Evolutionary conservation across 2,113 vertebrate species (phyloP).

Genomic region (Brachypodius melanocephalos): DNA sequence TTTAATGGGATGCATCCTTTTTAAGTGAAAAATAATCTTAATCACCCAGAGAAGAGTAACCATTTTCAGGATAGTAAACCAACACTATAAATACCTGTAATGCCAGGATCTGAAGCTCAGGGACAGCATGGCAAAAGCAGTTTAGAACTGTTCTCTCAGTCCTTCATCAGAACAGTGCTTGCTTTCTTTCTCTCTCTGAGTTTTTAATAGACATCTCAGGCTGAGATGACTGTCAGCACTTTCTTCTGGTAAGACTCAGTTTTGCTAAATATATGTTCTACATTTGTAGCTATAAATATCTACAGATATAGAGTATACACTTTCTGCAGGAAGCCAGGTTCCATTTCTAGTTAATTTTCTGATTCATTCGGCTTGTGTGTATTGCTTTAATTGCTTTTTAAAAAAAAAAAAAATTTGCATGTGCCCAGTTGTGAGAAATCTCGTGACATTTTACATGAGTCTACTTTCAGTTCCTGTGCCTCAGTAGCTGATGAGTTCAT

Average conservation of each 20-base stretch:
- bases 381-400: background rate
- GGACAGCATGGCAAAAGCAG: background rate
- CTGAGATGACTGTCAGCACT: slow-evolving; percentile 29
- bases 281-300: background rate
- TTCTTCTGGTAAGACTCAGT: slow-evolving; percentile 9
- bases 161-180: background rate
- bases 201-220: slow-evolving; percentile 25
- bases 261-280: slow-evolving; percentile 33
- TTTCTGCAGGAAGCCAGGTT: background rate
- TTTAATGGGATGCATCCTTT: background rate
- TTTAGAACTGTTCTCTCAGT: background rate
- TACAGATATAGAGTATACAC: background rate
- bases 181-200: background rate
- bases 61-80: background rate
- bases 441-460: background rate
- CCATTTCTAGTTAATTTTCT: background rate
- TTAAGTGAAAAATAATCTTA: background rate
- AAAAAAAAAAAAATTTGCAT: background rate
- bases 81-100: background rate
- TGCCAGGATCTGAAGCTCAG: background rate
- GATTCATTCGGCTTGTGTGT: background rate
- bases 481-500: background rate
- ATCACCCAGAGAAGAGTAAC: background rate
- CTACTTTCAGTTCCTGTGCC: background rate
- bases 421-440: background rate